Evolutionary conservation across 2,888 invertebrate genomes (phyloP), one percentile per base, ranked within the genome.

Genomic region (Dysmachus trigonus): DNA sequence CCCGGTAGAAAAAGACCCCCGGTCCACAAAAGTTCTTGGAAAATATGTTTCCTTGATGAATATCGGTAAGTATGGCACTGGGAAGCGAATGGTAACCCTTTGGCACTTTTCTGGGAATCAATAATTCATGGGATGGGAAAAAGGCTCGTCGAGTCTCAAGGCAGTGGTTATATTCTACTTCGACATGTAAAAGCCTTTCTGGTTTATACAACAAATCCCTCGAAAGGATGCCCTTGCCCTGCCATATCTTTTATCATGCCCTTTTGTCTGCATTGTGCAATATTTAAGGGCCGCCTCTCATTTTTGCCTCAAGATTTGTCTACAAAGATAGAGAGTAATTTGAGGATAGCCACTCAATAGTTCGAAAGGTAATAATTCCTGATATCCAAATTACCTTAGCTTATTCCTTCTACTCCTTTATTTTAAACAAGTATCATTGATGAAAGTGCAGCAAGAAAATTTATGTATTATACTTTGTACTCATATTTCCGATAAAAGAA

Each of bases 41-140:
- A 81, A 81, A 62, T 81, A 81, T 81, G 81, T 33, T 81, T 62
- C 62, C 51, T 53, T 53, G 53, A 53, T 81, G 53, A 81, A 81
- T 81, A 62, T 62, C 62, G 33, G 53, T 51, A 81, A 18, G 35
- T 73, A 73, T n/a, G 53, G 22, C 53, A 10, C 47, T 33, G 33
- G 33, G 33, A 30, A 18, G 81, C 31, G 22, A 31, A 18, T 47
- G 47, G 18, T 33, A 53, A 81, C 81, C 81, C 33, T 81, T 81
- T 62, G 81, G 62, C 62, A 81, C 53, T 81, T 62, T 62, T 15
- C 33, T 62, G 53, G 13, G 18, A 81, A 81, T 81, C 81, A 81
- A 81, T 81, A 81, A 81, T 81, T 81, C 81, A 81, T 30, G 53
- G 62, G 27, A 47, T 30, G 1, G 18, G 38, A 15, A 15, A 3